phyloP scores from a whole-genome alignment of 2,797 vertebrate species.

The Bovichtus diacanthus region DNA sequence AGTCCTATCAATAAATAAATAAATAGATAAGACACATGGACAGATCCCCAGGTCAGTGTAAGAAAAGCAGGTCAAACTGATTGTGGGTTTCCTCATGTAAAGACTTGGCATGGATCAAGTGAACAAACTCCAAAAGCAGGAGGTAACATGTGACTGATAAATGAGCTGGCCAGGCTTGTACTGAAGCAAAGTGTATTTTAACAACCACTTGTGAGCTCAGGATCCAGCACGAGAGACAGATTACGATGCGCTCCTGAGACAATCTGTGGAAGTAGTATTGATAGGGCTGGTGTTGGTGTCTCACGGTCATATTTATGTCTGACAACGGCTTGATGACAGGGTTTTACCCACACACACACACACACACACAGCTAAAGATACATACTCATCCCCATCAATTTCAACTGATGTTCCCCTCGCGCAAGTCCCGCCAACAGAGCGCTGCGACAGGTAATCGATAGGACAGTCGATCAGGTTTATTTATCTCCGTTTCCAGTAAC shows the following conservation, averaged over 20 bases:
- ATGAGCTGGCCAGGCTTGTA: conserved; percentile 30
- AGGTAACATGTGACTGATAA: conserved; percentile 29
- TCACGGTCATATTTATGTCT: conserved; percentile 69
- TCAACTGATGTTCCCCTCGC: conserved; percentile 62
- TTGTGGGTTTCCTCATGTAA: conserved; percentile 3
- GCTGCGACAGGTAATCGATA: conserved; percentile 80
- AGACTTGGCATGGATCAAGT: neutral
- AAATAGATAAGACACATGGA: neutral
- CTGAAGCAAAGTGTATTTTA: conserved; percentile 75
- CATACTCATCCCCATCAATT: conserved; percentile 70
- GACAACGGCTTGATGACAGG: conserved; percentile 44
- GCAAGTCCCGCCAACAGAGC: conserved; percentile 62
- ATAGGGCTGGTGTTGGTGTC: conserved; percentile 65
- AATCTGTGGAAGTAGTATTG: conserved; percentile 78
- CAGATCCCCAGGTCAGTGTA: neutral
- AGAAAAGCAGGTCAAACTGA: neutral
- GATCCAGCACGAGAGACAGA: conserved; percentile 59
- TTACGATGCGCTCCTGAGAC: conserved; percentile 76
- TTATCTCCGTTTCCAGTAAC: conserved; percentile 84
- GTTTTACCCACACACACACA: conserved; percentile 19
- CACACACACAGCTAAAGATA: conserved; percentile 26
- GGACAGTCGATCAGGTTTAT: conserved; percentile 76
- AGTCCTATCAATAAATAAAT: neutral
- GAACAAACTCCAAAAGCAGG: neutral
- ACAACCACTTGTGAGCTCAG: conserved; percentile 59